Percentiles rank a stretch among this genome's conserved stretches.
These are phyloP conservation scores for Dolichopus griseipennis DNA, from an alignment of 2,888 invertebrate genomes.

Conservation along the genomic window DNA sequence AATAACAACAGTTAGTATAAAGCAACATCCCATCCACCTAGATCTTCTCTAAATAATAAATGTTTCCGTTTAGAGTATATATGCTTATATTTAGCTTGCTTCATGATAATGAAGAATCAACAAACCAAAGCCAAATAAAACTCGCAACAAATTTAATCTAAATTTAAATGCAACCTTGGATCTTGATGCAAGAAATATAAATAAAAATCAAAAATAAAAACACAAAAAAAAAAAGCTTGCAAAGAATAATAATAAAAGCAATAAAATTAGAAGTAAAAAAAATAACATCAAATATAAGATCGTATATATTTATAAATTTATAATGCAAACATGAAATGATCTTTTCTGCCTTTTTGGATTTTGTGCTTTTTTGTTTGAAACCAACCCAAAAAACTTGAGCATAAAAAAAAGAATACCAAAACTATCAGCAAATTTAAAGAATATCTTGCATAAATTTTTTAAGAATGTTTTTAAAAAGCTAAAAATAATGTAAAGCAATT, in stretches of 20 bases:
- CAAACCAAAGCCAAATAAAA: background rate
- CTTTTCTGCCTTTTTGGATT: background rate
- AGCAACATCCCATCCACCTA: conserved; percentile 1
- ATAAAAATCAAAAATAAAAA: background rate
- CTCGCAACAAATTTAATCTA: background rate
- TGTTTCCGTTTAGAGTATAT: background rate
- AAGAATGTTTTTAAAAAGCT: background rate
- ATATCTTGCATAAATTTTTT: conserved; percentile 4
- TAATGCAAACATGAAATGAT: background rate
- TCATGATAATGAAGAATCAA: background rate
- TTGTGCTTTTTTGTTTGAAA: background rate
- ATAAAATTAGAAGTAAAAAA: no score
- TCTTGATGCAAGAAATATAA: background rate
- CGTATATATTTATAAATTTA: no score
- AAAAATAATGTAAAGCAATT: background rate
- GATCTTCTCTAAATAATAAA: conserved; percentile 6
- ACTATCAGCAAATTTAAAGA: background rate
- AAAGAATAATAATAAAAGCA: background rate
- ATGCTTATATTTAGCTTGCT: background rate
- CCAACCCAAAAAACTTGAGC: conserved; percentile 1
- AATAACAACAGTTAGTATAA: background rate
- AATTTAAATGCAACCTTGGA: conserved; percentile 6
- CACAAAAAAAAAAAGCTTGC: background rate
- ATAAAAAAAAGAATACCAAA: background rate
- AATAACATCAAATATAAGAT: no score